Conservation (phyloP, 1,140 invertebrate genomes). For the Sminthurides bifidus region DNA sequence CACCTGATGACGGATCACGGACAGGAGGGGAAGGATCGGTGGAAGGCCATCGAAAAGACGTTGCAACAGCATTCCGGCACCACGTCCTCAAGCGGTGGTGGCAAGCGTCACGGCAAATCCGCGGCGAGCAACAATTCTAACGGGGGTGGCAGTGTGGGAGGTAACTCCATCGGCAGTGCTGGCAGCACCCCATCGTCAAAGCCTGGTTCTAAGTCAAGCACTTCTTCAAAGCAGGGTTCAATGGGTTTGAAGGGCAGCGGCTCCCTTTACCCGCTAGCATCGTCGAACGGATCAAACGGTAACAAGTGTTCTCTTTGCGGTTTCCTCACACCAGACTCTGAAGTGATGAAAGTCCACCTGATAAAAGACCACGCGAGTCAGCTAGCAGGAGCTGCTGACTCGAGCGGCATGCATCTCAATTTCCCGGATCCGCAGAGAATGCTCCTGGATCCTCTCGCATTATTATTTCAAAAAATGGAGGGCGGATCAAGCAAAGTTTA, state of each 20-base stretch:
- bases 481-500: conserved; percentile 52
- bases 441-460: conserved; percentile 24
- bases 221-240: no score
- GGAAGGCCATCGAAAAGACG: conserved; percentile 44
- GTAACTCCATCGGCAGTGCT: background rate
- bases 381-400: conserved; percentile 15
- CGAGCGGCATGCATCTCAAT: background rate
- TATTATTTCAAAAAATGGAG: conserved; percentile 32
- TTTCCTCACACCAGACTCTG: conserved; percentile 39
- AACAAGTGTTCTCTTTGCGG: conserved; percentile 42
- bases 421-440: conserved; percentile 7
- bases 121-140: background rate
- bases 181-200: no score
- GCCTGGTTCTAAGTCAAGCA: background rate
- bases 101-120: background rate
- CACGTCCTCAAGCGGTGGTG: background rate
- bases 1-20: conserved; percentile 80
- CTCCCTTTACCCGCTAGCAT: background rate
- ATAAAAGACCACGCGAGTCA: conserved; percentile 41
- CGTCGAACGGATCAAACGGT: conserved; percentile 8
- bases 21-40: conserved; percentile 55
- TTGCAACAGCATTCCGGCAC: conserved; percentile 1
- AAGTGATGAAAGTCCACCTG: conserved; percentile 45
- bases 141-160: background rate
- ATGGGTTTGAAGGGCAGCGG: background rate